phyloP scores from a whole-genome alignment of 2,888 invertebrate species.

The Dryocosmus kuriphilus region DNA sequence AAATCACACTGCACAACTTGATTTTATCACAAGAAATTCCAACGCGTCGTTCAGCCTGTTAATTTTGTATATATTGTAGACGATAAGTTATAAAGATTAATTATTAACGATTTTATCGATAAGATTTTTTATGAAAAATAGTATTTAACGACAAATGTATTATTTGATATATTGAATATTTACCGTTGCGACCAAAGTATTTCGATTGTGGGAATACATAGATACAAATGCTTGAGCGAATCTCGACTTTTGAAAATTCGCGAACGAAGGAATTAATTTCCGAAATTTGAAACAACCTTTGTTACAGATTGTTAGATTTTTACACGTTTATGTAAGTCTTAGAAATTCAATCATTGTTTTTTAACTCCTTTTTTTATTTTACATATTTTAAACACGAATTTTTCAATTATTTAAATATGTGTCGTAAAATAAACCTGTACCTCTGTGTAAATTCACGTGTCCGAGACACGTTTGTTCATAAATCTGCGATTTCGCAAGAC shows the following conservation, averaged over 20 bases:
- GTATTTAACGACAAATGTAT: conserved; percentile 36
- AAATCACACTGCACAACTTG: neutral
- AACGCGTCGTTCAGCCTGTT: conserved; percentile 23
- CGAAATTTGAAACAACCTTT: neutral
- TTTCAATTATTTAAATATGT: conserved; percentile 7
- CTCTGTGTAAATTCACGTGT: neutral
- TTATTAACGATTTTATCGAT: conserved; percentile 37
- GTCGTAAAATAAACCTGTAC: conserved; percentile 25
- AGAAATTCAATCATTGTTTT: conserved; percentile 28
- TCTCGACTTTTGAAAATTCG: conserved; percentile 18
- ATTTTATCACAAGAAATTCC: neutral
- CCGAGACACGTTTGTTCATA: conserved; percentile 11
- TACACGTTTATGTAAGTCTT: neutral
- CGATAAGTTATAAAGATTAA: conserved; percentile 24
- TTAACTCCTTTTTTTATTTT: neutral
- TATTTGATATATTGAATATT: conserved; percentile 41
- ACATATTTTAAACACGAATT: neutral
- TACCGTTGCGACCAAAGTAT: conserved; percentile 39
- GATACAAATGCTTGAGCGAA: conserved; percentile 6
- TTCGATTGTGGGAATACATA: conserved; percentile 38
- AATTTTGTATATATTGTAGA: conserved; percentile 41
- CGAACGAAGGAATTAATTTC: neutral
- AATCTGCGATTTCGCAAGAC: conserved; percentile 41
- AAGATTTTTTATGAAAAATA: conserved; percentile 40
- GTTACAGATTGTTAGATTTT: conserved; percentile 13